phyloP scores from a whole-genome alignment of 2,797 vertebrate species.

The Catharus ustulatus region DNA sequence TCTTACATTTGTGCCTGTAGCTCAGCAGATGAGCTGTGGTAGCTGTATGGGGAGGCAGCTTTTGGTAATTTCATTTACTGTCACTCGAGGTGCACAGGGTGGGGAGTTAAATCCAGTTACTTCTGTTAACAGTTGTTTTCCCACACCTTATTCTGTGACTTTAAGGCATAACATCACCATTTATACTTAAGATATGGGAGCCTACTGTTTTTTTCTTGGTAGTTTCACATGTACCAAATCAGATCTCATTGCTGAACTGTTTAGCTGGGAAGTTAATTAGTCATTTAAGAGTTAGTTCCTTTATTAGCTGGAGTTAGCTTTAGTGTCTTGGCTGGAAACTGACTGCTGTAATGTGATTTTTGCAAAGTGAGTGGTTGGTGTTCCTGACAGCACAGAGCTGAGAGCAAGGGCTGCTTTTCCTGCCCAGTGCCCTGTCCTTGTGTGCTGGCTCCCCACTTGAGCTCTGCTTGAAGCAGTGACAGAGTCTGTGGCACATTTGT shows the following conservation, averaged over 20 bases:
- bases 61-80: neutral
- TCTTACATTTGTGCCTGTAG: neutral
- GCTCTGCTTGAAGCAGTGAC: neutral
- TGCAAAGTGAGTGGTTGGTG: neutral
- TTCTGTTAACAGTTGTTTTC: neutral
- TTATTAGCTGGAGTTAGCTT: neutral
- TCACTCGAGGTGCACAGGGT: neutral
- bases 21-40: neutral
- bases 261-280: neutral
- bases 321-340: neutral
- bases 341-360: neutral
- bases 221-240: neutral
- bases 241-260: neutral
- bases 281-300: neutral
- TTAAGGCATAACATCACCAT: neutral
- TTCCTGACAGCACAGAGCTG: neutral
- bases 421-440: fast-evolving
- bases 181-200: neutral
- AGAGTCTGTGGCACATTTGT: neutral
- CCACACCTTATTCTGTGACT: neutral
- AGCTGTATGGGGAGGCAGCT: neutral
- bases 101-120: neutral
- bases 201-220: neutral
- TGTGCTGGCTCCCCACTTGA: neutral
- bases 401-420: neutral